Evolutionary conservation across 2,797 vertebrate genomes (phyloP).

Genomic region (Euthynnus affinis): DNA sequence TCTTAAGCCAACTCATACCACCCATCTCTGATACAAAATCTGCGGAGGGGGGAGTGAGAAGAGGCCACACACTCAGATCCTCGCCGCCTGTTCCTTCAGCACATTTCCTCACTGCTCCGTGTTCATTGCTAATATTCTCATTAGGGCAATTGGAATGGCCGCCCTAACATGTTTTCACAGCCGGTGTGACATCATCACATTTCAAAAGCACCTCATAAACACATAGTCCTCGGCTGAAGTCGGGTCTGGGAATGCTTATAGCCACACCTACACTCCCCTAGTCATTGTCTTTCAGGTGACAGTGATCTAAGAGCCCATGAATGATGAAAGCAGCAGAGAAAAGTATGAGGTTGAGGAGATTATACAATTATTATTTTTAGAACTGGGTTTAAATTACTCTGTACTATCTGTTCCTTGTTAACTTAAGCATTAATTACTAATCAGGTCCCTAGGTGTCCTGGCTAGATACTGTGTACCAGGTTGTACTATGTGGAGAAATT

Average conservation of each 20-base stretch:
- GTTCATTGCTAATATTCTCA: constrained; percentile 70
- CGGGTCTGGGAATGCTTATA: constrained; percentile 65
- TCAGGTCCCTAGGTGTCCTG: constrained; percentile 3
- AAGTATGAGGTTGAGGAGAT: constrained; percentile 21
- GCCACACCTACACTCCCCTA: constrained; percentile 44
- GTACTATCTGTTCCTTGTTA: constrained; percentile 29
- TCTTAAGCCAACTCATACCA: constrained; percentile 28
- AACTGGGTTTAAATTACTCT: constrained; percentile 9
- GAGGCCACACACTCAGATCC: constrained; percentile 68
- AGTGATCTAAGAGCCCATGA: constrained; percentile 54
- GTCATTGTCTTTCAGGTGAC: constrained; percentile 67
- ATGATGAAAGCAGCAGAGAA: constrained; percentile 53
- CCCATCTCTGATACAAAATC: constrained; percentile 27
- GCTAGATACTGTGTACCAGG: constrained; percentile 40
- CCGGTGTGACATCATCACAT: constrained; percentile 82
- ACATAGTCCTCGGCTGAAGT: constrained; percentile 58
- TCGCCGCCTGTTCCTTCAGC: constrained; percentile 28
- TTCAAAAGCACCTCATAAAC: constrained; percentile 79
- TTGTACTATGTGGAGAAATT: constrained; percentile 34
- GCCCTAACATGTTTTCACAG: constrained; percentile 78
- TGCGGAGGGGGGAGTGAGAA: constrained; percentile 30
- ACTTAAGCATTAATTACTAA: constrained; percentile 26
- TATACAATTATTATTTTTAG: constrained; percentile 4
- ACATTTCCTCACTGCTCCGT: constrained; percentile 48
- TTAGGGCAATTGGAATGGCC: constrained; percentile 53